Percentiles rank a stretch among this genome's conserved stretches.
phyloP scores from a whole-genome alignment of 2,797 vertebrate genomes.

The Pipistrellus nathusii region DNA sequence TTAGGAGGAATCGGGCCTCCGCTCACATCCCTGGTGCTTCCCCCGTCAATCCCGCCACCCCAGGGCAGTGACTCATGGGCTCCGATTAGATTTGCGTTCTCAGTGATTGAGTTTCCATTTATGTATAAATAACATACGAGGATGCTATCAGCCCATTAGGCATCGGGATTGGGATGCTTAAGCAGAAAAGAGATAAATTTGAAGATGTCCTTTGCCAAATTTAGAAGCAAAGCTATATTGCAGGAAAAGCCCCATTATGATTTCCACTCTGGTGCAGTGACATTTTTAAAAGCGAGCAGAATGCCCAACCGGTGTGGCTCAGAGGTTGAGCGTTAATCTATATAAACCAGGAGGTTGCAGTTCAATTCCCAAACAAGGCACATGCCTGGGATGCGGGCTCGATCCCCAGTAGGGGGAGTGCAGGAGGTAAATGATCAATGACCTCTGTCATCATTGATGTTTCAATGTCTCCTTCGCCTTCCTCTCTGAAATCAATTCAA shows the following conservation, averaged over 20 bases:
- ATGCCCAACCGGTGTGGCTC: too few relatives aligned
- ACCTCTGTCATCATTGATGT: too few relatives aligned
- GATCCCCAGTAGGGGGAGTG: too few relatives aligned
- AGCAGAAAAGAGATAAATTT: neutral
- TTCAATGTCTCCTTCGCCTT: too few relatives aligned
- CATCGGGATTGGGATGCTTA: neutral
- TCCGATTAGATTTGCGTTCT: slow-evolving; percentile 61
- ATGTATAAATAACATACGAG: neutral
- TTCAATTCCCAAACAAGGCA: too few relatives aligned
- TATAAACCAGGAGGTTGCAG: too few relatives aligned
- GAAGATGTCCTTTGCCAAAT: neutral
- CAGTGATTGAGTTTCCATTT: slow-evolving; percentile 60
- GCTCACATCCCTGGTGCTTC: neutral
- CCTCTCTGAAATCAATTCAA: too few relatives aligned
- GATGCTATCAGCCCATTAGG: neutral
- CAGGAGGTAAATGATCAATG: too few relatives aligned
- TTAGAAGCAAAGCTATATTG: neutral
- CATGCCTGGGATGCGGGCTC: too few relatives aligned
- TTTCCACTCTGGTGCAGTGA: neutral
- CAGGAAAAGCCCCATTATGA: neutral
- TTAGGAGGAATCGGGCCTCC: neutral
- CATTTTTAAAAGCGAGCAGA: neutral
- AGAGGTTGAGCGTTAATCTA: too few relatives aligned
- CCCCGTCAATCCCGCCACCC: neutral
- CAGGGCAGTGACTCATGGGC: slow-evolving; percentile 62